Conservation (phyloP, 1,140 invertebrate species). For the Hydropsyche tenuis region DNA sequence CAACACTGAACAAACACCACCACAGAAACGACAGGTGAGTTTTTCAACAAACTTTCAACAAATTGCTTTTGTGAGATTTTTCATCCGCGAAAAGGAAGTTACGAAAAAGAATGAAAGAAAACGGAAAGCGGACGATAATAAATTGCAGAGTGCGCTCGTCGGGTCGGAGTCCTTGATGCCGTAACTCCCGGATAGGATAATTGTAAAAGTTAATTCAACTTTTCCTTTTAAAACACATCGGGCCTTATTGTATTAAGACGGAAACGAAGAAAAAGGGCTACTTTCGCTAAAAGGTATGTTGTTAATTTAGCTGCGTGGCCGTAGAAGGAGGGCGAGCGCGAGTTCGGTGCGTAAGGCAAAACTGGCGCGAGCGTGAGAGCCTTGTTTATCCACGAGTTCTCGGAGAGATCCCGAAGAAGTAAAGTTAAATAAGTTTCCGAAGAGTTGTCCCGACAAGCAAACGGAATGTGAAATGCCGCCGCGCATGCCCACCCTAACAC, state of each 20-base stretch:
- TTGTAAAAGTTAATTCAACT: slow-evolving; percentile 38
- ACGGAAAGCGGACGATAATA: neutral
- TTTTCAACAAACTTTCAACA: too few relatives aligned
- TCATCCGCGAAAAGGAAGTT: neutral
- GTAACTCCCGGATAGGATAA: slow-evolving; percentile 11
- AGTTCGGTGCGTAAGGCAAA: slow-evolving; percentile 31
- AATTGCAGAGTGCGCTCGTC: neutral
- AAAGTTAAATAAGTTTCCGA: slow-evolving; percentile 44
- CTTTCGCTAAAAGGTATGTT: slow-evolving; percentile 37
- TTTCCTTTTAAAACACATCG: slow-evolving; percentile 42
- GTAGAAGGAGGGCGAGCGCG: too few relatives aligned
- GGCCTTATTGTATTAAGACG: slow-evolving; percentile 41
- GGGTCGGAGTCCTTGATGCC: slow-evolving; percentile 13
- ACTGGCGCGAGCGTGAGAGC: slow-evolving; percentile 12
- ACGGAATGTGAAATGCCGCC: slow-evolving; percentile 37
- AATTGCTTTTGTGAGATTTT: too few relatives aligned
- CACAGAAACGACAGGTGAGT: slow-evolving; percentile 65
- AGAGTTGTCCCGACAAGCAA: slow-evolving; percentile 39
- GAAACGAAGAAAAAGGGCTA: slow-evolving; percentile 36
- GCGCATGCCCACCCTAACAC: neutral
- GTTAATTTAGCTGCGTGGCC: slow-evolving; percentile 29
- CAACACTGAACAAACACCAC: slow-evolving; percentile 71
- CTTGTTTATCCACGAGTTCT: slow-evolving; percentile 37
- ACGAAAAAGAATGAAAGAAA: neutral
- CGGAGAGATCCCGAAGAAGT: slow-evolving; percentile 22